Base-by-base conservation (phyloP, 2,113 vertebrate genomes). In the Setophaga coronata region DNA sequence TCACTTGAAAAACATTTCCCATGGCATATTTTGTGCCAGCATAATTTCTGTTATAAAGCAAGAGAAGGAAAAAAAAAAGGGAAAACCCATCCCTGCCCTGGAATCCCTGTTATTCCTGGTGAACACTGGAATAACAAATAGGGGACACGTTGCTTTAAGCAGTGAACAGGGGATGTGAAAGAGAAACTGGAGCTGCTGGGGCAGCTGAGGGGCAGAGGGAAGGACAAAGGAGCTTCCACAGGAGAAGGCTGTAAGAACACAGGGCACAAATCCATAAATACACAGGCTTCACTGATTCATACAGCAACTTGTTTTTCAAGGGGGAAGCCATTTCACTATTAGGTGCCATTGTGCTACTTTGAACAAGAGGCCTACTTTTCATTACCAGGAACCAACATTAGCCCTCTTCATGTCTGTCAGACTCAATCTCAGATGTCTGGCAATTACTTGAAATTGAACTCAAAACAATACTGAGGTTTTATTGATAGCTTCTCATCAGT, bases 381-480 rank as follows among this genome's bases (percentile, higher is more conserved):
- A 89, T 83, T 94, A 81, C 67, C 86, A 23, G 69, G 69, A 69
- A 43, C 90, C 47, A 76, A 47, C 54, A 89, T 73, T 87, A 88
- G 69, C 72, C 76, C 64, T 84, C 82, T 94, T 94, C 73, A 70
- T 33, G 45, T 97, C 77, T 95, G 67, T 92, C 88, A 90, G 66
- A 89, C 76, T 87, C 54, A 73, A 51, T 95, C 77, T 94, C 72
- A 80, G 73, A 82, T 86, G 74, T 86, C 91, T 89, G 92, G 66
- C 81, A 94, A 92, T 95, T 94, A 95, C 87, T 85, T 85, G 73
- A 96, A 83, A 94, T 71, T 93, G 82, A 96, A 91, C 82, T 92
- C 85, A 80, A 93, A 95, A 97, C 83, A 90, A 90, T 79, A 72
- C 21, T 7, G 40, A 65, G 93, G 66, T 57, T 95, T 97, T 91